Percentiles rank a stretch among this genome's conserved stretches.
Evolutionary conservation across 2,797 vertebrate species (phyloP).

Genomic region (Miichthys miiuy): DNA sequence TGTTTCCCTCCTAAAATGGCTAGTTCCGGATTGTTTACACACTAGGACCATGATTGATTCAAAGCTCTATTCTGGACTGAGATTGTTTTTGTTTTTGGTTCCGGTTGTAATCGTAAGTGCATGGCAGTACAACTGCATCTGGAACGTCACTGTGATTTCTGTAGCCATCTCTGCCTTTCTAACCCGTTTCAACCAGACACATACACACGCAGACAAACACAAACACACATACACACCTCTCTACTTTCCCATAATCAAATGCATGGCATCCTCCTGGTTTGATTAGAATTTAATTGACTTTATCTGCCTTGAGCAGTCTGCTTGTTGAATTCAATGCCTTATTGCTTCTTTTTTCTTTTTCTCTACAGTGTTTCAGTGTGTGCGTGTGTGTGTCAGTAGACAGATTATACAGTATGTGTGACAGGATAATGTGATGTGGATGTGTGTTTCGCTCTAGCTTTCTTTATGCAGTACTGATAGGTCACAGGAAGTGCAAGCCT

Average conservation of each 20-base stretch:
- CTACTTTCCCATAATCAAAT: conserved; percentile 32
- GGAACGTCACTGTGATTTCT: conserved; percentile 19
- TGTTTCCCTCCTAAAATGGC: conserved; percentile 40
- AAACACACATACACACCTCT: background rate
- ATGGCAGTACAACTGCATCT: conserved; percentile 38
- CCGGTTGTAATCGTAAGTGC: conserved; percentile 51
- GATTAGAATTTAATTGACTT: conserved; percentile 67
- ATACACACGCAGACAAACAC: conserved; percentile 8
- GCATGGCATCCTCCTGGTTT: conserved; percentile 45
- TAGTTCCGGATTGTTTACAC: conserved; percentile 29
- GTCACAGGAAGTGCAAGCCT: background rate
- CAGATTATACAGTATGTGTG: conserved; percentile 34
- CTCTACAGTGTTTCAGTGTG: conserved; percentile 41
- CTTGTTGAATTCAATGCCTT: conserved; percentile 28
- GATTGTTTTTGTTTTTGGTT: conserved; percentile 47
- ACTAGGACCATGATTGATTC: conserved; percentile 34
- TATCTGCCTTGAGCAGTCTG: conserved; percentile 55
- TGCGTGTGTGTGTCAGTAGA: conserved; percentile 29
- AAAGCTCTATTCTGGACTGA: conserved; percentile 41
- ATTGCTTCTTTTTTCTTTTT: conserved; percentile 16
- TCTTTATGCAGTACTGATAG: conserved; percentile 9
- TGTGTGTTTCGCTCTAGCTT: conserved; percentile 12
- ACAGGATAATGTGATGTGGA: conserved; percentile 33
- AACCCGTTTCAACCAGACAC: conserved; percentile 18
- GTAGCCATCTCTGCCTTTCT: background rate